Evolutionary conservation across 2,113 vertebrate species (phyloP).

Genomic region (Eolophus roseicapilla): DNA sequence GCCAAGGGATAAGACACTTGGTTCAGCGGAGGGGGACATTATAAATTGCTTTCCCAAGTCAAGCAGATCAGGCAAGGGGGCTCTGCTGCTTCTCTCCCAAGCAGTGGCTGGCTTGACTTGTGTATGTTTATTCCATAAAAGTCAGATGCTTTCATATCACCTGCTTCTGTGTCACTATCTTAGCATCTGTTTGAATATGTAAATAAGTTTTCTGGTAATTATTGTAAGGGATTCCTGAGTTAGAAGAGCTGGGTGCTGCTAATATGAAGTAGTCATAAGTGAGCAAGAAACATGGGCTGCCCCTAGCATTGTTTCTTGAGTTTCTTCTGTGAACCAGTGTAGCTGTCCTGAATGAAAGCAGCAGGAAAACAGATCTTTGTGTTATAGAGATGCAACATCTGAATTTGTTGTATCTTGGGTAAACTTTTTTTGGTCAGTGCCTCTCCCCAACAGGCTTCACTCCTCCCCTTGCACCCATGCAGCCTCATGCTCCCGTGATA

Average conservation of each 20-base stretch:
- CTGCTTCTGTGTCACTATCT: not conserved
- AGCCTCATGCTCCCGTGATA: conserved; percentile 34
- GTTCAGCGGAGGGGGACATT: not conserved
- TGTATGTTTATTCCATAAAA: not conserved
- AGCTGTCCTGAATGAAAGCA: not conserved
- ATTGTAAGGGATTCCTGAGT: not conserved
- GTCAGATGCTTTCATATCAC: not conserved
- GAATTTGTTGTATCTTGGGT: not conserved
- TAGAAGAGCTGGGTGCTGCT: not conserved
- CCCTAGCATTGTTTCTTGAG: not conserved
- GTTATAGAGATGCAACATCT: not conserved
- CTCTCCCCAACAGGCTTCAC: not conserved
- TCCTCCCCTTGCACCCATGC: not conserved
- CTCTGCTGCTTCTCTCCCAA: not conserved
- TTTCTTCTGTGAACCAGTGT: not conserved
- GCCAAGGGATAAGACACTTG: not conserved
- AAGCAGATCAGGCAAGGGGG: not conserved
- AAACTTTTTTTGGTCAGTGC: not conserved
- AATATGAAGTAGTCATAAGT: not conserved
- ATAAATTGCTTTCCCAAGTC: not conserved
- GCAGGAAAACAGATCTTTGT: not conserved
- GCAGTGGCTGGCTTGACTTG: not conserved
- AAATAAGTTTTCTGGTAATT: not conserved
- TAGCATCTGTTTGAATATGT: not conserved
- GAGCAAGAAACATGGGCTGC: not conserved